Evolutionary conservation across 2,113 vertebrate genomes (phyloP).

Genomic region (Nestor notabilis): DNA sequence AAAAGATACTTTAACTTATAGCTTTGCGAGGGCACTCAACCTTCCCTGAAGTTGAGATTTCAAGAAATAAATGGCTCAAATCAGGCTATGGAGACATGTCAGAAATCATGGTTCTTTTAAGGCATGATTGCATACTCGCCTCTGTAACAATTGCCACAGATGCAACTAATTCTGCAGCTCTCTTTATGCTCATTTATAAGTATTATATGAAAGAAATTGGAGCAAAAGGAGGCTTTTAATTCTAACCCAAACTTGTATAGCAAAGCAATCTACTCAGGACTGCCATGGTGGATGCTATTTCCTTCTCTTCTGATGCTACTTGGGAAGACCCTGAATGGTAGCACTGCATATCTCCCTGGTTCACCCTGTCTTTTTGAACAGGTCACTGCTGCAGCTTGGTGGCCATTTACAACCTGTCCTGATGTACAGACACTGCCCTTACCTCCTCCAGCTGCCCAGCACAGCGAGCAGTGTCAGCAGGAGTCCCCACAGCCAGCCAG

Average conservation of each 20-base stretch:
- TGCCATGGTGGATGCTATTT: not conserved
- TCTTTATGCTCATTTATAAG: not conserved
- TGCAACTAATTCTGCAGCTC: not conserved
- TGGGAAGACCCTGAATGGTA: not conserved
- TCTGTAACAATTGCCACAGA: slow-evolving; percentile 23
- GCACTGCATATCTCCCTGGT: not conserved
- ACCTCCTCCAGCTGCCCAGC: rapidly evolving
- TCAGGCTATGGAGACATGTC: not conserved
- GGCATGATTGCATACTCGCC: not conserved
- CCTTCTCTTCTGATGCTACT: not conserved
- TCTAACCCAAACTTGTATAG: not conserved
- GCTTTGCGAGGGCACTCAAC: not conserved
- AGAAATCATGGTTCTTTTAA: slow-evolving; percentile 34
- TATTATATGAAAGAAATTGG: not conserved
- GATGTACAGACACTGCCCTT: not conserved
- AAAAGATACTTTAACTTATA: not conserved
- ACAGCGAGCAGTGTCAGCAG: rapidly evolving
- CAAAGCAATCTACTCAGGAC: not conserved
- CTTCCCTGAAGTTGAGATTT: not conserved
- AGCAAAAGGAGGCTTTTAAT: not conserved
- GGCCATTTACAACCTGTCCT: not conserved
- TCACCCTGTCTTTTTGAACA: not conserved
- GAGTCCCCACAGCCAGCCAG: not conserved
- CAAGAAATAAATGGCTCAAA: slow-evolving; percentile 11
- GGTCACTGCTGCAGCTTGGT: not conserved